These are phyloP conservation scores for Mormyrus lacerda DNA, from an alignment of 2,113 vertebrate species.

Conservation along the genomic window DNA sequence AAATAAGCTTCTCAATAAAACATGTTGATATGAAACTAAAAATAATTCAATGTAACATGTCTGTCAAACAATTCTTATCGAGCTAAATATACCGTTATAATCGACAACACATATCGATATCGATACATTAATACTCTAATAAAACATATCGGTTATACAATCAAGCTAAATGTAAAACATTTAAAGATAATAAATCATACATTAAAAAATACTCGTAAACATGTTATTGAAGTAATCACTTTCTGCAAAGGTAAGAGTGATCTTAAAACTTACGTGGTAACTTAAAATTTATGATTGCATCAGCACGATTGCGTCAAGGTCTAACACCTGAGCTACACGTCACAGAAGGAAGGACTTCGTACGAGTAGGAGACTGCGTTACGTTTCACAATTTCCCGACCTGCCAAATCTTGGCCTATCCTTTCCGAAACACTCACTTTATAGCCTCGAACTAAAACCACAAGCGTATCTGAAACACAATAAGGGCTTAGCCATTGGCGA, in stretches of 20 bases:
- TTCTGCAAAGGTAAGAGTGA: background rate
- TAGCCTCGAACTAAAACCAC: no score
- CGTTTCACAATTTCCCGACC: background rate
- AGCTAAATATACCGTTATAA: background rate
- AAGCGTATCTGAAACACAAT: no score
- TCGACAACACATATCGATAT: background rate
- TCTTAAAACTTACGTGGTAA: background rate
- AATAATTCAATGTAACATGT: background rate
- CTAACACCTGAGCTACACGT: background rate
- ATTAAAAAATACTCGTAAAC: background rate
- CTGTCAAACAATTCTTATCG: background rate
- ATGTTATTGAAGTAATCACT: background rate
- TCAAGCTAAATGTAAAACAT: background rate
- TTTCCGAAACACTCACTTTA: background rate
- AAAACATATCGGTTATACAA: background rate
- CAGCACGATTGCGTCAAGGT: background rate
- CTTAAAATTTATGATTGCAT: background rate
- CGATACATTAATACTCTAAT: background rate
- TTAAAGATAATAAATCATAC: background rate
- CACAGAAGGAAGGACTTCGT: background rate
- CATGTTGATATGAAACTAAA: background rate
- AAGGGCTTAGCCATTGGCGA: no score
- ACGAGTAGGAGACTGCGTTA: background rate
- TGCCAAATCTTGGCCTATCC: background rate
- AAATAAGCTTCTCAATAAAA: background rate